These are phyloP conservation scores for Oscheius myriophilus DNA, from an alignment of 2,888 invertebrate species.

Conservation along the genomic window DNA sequence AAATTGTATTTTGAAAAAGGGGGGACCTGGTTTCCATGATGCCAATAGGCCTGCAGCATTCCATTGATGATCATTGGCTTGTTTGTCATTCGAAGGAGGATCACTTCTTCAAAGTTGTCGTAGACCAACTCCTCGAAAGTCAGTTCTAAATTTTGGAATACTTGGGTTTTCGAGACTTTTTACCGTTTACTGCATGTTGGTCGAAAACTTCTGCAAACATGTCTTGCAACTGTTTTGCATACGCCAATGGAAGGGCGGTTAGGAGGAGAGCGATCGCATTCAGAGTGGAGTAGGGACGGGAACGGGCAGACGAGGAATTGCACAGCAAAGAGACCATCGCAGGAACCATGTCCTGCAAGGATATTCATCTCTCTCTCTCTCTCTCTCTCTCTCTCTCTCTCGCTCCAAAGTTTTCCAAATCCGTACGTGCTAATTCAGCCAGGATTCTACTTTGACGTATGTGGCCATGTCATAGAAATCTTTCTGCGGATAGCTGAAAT, in stretches of 20 bases:
- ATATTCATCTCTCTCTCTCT: too few relatives aligned
- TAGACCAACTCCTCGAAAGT: constrained; percentile 48
- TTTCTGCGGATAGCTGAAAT: background rate
- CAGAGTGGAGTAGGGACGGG: constrained; percentile 60
- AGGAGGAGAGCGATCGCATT: constrained; percentile 63
- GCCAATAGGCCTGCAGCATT: constrained; percentile 45
- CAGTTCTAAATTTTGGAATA: constrained; percentile 31
- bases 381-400: too few relatives aligned
- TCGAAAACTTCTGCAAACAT: constrained; percentile 23
- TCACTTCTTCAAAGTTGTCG: constrained; percentile 45
- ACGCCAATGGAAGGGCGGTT: constrained; percentile 59
- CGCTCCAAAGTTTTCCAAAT: background rate
- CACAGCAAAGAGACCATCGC: constrained; percentile 44
- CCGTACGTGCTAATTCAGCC: background rate
- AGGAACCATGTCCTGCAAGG: constrained; percentile 29
- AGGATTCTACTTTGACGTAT: too few relatives aligned
- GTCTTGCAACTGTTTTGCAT: constrained; percentile 22
- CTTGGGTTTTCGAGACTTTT: background rate
- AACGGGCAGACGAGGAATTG: constrained; percentile 30
- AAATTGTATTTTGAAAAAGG: too few relatives aligned
- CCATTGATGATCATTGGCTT: constrained; percentile 38
- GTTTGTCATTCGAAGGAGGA: constrained; percentile 37
- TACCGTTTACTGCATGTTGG: constrained; percentile 31
- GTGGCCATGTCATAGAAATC: background rate
- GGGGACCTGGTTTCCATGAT: constrained; percentile 38